phyloP scores from a whole-genome alignment of 2,797 vertebrate genomes.

The Thripadectes ignobilis region DNA sequence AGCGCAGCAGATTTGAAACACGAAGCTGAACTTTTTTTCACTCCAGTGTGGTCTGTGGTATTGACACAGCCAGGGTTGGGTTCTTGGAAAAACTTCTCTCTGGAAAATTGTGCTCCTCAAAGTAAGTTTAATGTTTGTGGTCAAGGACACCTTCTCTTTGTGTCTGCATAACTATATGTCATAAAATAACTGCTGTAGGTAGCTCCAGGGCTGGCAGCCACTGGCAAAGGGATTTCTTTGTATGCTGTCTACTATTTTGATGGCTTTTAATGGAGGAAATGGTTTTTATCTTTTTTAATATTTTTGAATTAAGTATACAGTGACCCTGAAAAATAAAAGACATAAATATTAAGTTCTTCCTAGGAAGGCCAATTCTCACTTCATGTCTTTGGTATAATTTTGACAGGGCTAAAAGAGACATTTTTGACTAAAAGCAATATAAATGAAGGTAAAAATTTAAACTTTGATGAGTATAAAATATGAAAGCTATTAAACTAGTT shows the following conservation, averaged over 20 bases:
- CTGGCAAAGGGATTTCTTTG: neutral
- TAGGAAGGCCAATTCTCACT: neutral
- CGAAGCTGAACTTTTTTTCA: neutral
- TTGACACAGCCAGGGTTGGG: neutral
- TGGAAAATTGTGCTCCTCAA: neutral
- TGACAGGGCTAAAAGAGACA: neutral
- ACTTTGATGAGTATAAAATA: constrained; percentile 4
- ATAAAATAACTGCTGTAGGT: neutral
- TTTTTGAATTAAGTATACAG: neutral
- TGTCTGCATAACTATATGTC: neutral
- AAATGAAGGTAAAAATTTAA: neutral
- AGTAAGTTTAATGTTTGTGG: neutral
- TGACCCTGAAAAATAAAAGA: neutral
- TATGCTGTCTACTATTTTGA: neutral
- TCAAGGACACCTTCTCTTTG: neutral
- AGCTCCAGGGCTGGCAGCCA: neutral
- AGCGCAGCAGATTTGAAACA: neutral
- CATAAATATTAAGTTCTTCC: neutral
- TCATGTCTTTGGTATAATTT: neutral
- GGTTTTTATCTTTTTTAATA: neutral
- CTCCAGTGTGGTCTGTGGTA: fast-evolving
- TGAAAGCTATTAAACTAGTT: neutral
- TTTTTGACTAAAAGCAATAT: neutral
- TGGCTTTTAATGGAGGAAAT: neutral
- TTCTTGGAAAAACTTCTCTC: neutral